Evolutionary conservation across 2,888 invertebrate genomes (phyloP).

Genomic region (Protula sp.): DNA sequence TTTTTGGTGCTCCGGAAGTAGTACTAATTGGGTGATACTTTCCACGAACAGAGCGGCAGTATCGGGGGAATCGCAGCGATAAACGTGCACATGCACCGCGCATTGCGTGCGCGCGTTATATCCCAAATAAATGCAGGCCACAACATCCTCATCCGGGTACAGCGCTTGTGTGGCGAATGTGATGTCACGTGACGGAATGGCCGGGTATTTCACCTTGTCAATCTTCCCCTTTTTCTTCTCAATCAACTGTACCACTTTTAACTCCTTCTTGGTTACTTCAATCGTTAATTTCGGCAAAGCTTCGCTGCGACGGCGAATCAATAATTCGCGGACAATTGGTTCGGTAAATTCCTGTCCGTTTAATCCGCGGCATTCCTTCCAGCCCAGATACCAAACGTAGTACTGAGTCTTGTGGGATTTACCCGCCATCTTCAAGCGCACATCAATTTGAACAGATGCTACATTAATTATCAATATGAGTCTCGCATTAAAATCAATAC

Average conservation of each 20-base stretch:
- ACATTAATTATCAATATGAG: no score
- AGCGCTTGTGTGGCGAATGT: constrained; percentile 78
- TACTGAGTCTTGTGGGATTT: constrained; percentile 38
- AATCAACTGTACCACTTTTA: constrained; percentile 83
- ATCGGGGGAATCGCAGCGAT: constrained; percentile 86
- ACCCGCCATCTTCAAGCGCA: neutral
- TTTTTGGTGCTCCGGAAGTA: constrained; percentile 77
- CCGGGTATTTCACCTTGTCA: constrained; percentile 71
- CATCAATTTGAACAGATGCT: no score
- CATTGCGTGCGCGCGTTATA: constrained; percentile 92
- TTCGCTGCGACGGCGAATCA: constrained; percentile 76
- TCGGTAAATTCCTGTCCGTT: constrained; percentile 77
- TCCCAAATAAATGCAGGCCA: constrained; percentile 84
- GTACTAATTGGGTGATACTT: constrained; percentile 75
- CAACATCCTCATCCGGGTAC: constrained; percentile 71
- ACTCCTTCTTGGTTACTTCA: constrained; percentile 70
- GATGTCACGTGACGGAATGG: constrained; percentile 35
- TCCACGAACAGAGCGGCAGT: constrained; percentile 82
- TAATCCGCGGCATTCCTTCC: constrained; percentile 85
- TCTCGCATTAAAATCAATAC: no score
- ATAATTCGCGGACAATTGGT: constrained; percentile 76
- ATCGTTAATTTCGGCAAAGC: constrained; percentile 76
- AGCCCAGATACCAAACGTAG: constrained; percentile 72
- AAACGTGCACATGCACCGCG: constrained; percentile 92
- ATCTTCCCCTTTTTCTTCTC: constrained; percentile 44